These are phyloP conservation scores for Protobothrops mucrosquamatus DNA, from an alignment of 2,113 vertebrate species.

Conservation along the genomic window DNA sequence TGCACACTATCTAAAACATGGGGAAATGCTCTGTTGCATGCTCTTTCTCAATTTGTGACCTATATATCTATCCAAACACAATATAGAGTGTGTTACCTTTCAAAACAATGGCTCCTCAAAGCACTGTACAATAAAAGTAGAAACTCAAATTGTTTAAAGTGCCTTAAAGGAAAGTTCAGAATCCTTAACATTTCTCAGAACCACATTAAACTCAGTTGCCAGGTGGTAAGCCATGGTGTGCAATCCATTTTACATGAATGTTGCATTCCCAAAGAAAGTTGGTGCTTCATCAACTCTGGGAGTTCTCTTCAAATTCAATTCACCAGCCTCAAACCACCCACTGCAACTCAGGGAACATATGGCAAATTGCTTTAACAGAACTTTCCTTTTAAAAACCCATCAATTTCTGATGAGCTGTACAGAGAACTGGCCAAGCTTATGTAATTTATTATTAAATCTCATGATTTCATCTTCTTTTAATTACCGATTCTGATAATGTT, in stretches of 20 bases:
- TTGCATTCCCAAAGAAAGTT: not conserved
- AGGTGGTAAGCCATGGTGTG: not conserved
- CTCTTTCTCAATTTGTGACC: not conserved
- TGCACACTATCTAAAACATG: not conserved
- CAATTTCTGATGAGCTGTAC: not conserved
- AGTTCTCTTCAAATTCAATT: not conserved
- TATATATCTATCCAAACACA: not conserved
- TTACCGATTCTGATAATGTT: not conserved
- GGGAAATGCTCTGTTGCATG: not conserved
- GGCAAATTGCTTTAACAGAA: not conserved
- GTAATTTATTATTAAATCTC: not conserved
- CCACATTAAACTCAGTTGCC: not conserved
- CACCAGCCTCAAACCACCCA: not conserved
- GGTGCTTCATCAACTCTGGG: not conserved
- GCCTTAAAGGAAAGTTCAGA: not conserved
- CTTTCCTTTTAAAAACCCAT: not conserved
- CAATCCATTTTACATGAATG: not conserved
- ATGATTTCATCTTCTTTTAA: not conserved
- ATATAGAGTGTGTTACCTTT: not conserved
- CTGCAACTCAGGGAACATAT: not conserved
- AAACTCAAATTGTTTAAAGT: not conserved
- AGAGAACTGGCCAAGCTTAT: not conserved
- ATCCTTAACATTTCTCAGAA: not conserved
- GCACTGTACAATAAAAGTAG: not conserved
- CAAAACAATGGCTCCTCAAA: not conserved